Evolutionary conservation across 92 coral and sea anemone genomes (phyloP), one percentile per base, ranked within the genome.

Genomic region (Epizoanthus ramosus): DNA sequence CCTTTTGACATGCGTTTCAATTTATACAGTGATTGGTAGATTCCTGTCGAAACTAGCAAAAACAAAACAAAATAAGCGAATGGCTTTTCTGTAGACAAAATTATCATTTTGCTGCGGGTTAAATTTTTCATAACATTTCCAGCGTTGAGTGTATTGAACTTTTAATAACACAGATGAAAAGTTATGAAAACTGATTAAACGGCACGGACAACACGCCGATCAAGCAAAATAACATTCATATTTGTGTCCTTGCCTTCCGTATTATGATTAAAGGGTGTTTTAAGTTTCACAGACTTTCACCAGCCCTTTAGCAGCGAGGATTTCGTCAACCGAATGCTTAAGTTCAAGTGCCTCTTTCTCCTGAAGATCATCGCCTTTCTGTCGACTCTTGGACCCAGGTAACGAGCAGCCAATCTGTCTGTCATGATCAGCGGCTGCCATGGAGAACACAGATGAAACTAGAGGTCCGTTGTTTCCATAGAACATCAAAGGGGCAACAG

Each of bases 231-330:
- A 0, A 9, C 35, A 24, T 6, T 15, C 69, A 64, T 4, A 64
- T 4, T 33, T 33, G 16, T 4, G 68, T 28, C 35, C 35, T 5
- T 63, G 15, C 33, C 16, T 33, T 23, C 5, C 35, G 10, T 2
- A 67, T 9, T 67, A 10, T 35, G 3, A 21, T 15, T 17, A n/a
- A 60, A 19, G n/a, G 14, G 33, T 13, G 9, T 13, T 14, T 77
- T 43, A 77, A 5, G 71, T 77, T 60, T 77, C 82, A 39, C 53
- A 18, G 41, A 77, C 82, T 77, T 77, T 77, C 12, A 63, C 70
- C 43, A 87, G 79, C 33, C 86, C 86, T 74, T 87, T 81, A 18
- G 90, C 90, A 0, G 90, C 90, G 8, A 87, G 81, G 23, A 87
- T 57, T 68, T 87, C 90, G 54, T 87, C 90, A 56, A 73, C 37